These are phyloP conservation scores for Bradysia coprophila DNA, from an alignment of 1,140 invertebrate genomes.

Conservation along the genomic window DNA sequence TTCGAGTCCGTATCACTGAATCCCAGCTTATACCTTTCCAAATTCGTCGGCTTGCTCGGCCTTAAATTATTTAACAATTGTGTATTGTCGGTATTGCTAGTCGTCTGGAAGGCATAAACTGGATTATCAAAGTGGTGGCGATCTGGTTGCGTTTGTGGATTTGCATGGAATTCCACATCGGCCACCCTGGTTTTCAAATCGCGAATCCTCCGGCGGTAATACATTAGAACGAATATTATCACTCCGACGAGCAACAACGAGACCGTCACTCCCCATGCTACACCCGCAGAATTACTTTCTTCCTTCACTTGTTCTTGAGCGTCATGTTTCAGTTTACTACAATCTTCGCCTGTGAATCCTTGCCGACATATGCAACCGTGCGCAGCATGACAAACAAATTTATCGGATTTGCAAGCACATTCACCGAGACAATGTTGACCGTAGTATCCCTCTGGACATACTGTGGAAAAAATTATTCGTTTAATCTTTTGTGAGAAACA, in stretches of 20 bases:
- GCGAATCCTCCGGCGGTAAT: constrained; percentile 55
- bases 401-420: constrained; percentile 55
- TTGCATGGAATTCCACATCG: constrained; percentile 77
- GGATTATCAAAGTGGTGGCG: constrained; percentile 86
- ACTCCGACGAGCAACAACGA: constrained; percentile 43
- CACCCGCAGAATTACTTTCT: constrained; percentile 30
- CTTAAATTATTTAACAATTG: constrained; percentile 45
- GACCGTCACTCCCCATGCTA: constrained; percentile 44
- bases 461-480: constrained; percentile 13
- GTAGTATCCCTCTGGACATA: constrained; percentile 78
- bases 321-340: constrained; percentile 17
- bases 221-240: constrained; percentile 42
- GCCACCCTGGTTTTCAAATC: constrained; percentile 70
- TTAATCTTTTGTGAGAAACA: background rate
- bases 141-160: constrained; percentile 48
- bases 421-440: constrained; percentile 71
- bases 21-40: constrained; percentile 13
- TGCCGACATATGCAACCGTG: constrained; percentile 63
- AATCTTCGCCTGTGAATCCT: constrained; percentile 47
- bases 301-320: constrained; percentile 7
- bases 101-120: constrained; percentile 60
- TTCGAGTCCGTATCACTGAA: constrained; percentile 14
- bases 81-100: constrained; percentile 32
- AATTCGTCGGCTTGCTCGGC: constrained; percentile 31
- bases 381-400: constrained; percentile 64